Percentiles rank a stretch among this genome's conserved stretches.
These are phyloP conservation scores for Ctenodactylus gundi DNA, from an alignment of 2,113 vertebrate species.

Conservation along the genomic window DNA sequence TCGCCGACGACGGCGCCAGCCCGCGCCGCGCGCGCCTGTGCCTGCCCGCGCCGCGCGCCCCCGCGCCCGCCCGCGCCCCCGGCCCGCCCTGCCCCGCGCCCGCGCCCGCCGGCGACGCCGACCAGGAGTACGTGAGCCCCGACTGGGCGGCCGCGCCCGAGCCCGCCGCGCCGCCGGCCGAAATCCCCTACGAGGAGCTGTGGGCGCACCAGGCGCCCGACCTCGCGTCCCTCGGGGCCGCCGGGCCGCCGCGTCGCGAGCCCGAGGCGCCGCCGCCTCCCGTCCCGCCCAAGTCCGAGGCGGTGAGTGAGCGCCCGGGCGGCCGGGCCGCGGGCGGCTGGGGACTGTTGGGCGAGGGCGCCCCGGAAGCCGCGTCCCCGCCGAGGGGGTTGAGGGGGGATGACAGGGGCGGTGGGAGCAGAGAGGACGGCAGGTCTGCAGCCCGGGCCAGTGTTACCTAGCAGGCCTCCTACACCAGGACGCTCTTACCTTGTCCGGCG, in stretches of 20 bases:
- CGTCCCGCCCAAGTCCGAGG: slow-evolving; percentile 97
- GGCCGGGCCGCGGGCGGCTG: too few species aligned
- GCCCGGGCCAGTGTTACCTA: background rate
- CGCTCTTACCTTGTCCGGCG: background rate
- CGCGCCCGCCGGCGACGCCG: slow-evolving; percentile 82
- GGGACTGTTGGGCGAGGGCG: too few species aligned
- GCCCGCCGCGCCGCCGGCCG: slow-evolving; percentile 82
- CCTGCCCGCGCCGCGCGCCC: slow-evolving; percentile 82
- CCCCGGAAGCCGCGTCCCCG: too few species aligned
- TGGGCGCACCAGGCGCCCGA: slow-evolving; percentile 91
- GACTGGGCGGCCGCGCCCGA: slow-evolving; percentile 91
- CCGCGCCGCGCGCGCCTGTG: slow-evolving; percentile 91
- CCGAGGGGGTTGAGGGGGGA: too few species aligned
- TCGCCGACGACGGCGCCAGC: slow-evolving; percentile 92
- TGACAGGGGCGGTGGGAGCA: background rate
- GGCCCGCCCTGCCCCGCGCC: slow-evolving; percentile 89
- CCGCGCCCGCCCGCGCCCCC: slow-evolving; percentile 86
- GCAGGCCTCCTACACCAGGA: background rate
- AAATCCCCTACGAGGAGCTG: slow-evolving; percentile 97
- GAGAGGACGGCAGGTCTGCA: background rate
- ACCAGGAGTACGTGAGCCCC: slow-evolving; percentile 93
- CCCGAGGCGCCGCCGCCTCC: slow-evolving; percentile 90
- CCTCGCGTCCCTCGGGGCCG: slow-evolving; percentile 88
- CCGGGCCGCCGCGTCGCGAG: slow-evolving; percentile 69
- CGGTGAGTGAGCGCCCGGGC: slow-evolving; percentile 88